These are phyloP conservation scores for Cebuella pygmaea DNA, from an alignment of 2,797 vertebrate genomes.

Conservation along the genomic window DNA sequence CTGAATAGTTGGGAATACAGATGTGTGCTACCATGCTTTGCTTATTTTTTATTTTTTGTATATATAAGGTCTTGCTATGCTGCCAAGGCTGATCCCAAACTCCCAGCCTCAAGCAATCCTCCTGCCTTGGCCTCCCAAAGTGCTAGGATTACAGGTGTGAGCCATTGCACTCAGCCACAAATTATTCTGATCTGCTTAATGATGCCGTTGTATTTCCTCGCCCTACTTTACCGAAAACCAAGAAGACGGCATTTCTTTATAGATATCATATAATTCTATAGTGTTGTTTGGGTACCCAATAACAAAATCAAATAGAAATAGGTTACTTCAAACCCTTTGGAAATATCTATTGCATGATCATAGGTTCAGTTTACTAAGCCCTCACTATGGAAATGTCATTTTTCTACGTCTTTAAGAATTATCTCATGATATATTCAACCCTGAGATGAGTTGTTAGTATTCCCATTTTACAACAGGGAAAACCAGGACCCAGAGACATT, in stretches of 20 bases:
- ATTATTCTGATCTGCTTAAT: background rate
- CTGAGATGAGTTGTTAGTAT: background rate
- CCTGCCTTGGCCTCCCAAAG: too few species aligned
- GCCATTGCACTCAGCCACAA: background rate
- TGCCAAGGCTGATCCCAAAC: too few species aligned
- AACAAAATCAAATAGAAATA: background rate
- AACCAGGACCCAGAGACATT: background rate
- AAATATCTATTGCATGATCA: background rate
- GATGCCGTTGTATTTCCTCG: background rate
- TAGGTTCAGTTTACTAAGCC: background rate
- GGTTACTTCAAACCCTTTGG: background rate
- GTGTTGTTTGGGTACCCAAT: background rate
- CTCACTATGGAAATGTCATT: background rate
- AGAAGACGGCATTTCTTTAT: background rate
- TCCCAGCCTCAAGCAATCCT: too few species aligned
- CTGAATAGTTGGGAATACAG: too few species aligned
- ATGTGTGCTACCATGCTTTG: too few species aligned
- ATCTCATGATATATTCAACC: background rate
- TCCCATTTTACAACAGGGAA: background rate
- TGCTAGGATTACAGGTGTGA: too few species aligned
- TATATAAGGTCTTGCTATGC: too few species aligned
- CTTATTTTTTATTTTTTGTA: too few species aligned
- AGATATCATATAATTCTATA: background rate
- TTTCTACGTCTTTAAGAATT: constrained; percentile 19
- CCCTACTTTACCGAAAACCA: background rate